Percentiles rank a stretch among this genome's conserved stretches.
Evolutionary conservation across 1,140 invertebrate species (phyloP).

Genomic region (Cecropterus lyciades): DNA sequence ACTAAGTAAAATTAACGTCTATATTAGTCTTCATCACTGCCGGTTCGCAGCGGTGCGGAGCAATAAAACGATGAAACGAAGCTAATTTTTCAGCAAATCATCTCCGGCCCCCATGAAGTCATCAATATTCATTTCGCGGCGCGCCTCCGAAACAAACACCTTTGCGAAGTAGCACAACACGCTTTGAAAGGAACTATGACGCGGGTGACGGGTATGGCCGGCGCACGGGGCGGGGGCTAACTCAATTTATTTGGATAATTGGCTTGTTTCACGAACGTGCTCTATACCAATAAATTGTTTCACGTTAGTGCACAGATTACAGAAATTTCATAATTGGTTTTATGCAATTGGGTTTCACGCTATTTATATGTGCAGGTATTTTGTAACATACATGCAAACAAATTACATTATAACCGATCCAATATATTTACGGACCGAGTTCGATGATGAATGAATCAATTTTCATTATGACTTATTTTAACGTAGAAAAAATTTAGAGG

Average conservation of each 20-base stretch:
- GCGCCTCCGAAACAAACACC: conserved; percentile 81
- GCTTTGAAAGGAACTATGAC: conserved; percentile 74
- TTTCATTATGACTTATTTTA: not conserved
- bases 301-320: conserved; percentile 55
- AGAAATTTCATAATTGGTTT: conserved; percentile 49
- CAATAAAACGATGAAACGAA: conserved; percentile 82
- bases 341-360: conserved; percentile 25
- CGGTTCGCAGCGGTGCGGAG: conserved; percentile 50
- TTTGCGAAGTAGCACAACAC: conserved; percentile 67
- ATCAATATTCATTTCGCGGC: conserved; percentile 83
- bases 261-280: conserved; percentile 70
- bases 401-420: not conserved
- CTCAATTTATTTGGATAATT: conserved; percentile 81
- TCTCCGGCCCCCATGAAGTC: conserved; percentile 79
- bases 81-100: conserved; percentile 82
- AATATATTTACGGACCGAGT: not conserved
- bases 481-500: too few relatives aligned
- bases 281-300: conserved; percentile 62
- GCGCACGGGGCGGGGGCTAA: conserved; percentile 59
- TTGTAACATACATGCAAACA: not conserved
- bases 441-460: not conserved
- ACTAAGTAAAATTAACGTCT: conserved; percentile 78
- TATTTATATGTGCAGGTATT: conserved; percentile 35
- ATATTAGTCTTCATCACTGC: conserved; percentile 79
- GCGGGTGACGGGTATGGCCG: conserved; percentile 50